Conservation (phyloP, 92 coral and sea anemone genomes). For the Actinostola sp. region DNA sequence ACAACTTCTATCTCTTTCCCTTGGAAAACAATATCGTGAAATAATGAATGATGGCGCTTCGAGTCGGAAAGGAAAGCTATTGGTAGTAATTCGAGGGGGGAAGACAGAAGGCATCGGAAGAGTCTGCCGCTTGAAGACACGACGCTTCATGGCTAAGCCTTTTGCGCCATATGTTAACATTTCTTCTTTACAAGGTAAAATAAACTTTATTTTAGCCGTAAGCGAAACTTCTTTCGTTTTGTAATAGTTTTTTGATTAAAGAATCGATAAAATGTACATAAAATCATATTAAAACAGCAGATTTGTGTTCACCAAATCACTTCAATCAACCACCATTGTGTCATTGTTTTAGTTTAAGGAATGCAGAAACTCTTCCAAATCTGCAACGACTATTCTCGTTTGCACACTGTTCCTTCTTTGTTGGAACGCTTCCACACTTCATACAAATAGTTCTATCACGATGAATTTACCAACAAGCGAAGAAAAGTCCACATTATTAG, state of each 20-base stretch:
- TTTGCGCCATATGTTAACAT: slow-evolving; percentile 19
- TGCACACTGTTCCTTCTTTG: too few species aligned
- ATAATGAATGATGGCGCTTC: not conserved
- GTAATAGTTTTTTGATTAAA: slow-evolving; percentile 8
- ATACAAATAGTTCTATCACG: too few species aligned
- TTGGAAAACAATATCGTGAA: not conserved
- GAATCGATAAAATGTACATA: not conserved
- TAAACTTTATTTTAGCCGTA: slow-evolving; percentile 5
- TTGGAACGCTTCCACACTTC: too few species aligned
- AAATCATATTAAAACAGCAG: not conserved
- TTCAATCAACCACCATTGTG: not conserved
- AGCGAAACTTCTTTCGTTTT: not conserved
- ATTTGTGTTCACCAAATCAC: slow-evolving; percentile 1
- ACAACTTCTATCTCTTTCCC: not conserved
- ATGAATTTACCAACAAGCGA: not conserved
- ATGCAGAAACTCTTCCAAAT: too few species aligned
- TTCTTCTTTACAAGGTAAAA: slow-evolving; percentile 1
- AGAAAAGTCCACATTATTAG: too few species aligned
- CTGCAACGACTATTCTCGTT: not conserved
- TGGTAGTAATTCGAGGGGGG: not conserved
- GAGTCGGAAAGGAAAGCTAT: not conserved
- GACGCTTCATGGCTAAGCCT: not conserved
- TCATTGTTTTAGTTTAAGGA: too few species aligned
- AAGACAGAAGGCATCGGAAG: slow-evolving; percentile 3
- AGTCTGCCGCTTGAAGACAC: not conserved